Evolutionary conservation across 2,113 vertebrate species (phyloP).

Genomic region (Mustela lutreola): DNA sequence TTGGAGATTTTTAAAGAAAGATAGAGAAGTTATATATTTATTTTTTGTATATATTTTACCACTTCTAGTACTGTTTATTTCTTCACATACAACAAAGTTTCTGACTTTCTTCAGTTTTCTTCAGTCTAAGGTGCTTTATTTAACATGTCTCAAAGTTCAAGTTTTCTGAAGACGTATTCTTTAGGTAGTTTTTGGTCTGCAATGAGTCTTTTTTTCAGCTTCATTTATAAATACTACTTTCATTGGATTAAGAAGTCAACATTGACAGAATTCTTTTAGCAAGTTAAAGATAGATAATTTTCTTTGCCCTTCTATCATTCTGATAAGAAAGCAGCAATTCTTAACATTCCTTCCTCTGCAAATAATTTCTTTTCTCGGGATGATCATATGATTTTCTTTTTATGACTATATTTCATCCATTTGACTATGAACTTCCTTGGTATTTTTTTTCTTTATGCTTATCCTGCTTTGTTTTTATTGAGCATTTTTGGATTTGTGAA

Average conservation of each 20-base stretch:
- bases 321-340: not conserved
- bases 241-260: not conserved
- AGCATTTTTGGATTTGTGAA: not conserved
- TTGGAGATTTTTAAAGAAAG: not conserved
- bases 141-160: not conserved
- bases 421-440: not conserved
- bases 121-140: not conserved
- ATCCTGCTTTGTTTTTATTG: not conserved
- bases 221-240: not conserved
- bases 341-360: not conserved
- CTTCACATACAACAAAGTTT: not conserved
- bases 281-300: not conserved
- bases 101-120: not conserved
- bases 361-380: not conserved
- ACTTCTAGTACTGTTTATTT: not conserved
- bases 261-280: not conserved
- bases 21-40: not conserved
- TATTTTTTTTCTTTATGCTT: not conserved
- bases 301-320: not conserved
- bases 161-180: not conserved
- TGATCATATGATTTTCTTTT: not conserved
- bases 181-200: not conserved
- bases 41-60: not conserved
- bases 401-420: not conserved
- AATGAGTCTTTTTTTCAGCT: not conserved